Evolutionary conservation across 2,113 vertebrate species (phyloP), one percentile per base, ranked within the genome.

Genomic region (Peromyscus polionotus): DNA sequence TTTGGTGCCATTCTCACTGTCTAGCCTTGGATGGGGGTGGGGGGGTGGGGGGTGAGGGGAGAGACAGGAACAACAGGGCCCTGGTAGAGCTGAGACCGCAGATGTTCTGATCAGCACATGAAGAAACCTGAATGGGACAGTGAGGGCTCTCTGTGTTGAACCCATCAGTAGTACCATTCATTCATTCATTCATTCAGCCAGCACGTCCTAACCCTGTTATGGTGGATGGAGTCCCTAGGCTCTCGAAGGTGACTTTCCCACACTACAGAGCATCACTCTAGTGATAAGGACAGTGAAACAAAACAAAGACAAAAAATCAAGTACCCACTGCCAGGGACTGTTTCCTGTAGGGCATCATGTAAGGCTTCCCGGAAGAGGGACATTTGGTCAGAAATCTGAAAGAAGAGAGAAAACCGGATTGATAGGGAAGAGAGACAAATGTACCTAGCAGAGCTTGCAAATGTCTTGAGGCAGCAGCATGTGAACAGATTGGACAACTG

Each of bases 271-370:
- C 22, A 24, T 24, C 36, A 13, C 51, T 36, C 13, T 19, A 54
- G 26, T 39, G 1, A 0, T 24, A 68, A 51, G 59, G 59, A 61
- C 76, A 36, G 17, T 0, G 11, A 65, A 79, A 61, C 28, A 91
- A 39, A 70, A 39, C 36, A 59, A 63, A 54, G 68, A 22, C 39
- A 28, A 26, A 1, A 75, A 48, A 48, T 0, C 13, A 12, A 33
- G 22, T 1, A 7, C 67, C 6, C n/a, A 4, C 11, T 24, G 59
- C 31, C 75, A 8, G 31, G 85, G 45, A 36, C 45, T 51, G 31
- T 54, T 51, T 70, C 51, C 85, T n/a, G 0, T n/a, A 33, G 39
- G 42, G 13, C 12, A 14, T 65, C 7, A 0, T 5, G 2, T 19
- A 51, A 31, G n/a, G 24, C 48, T 16, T 63, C 42, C 36, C 19